A percentile compares a stretch with the other conserved stretches of the same genome.
Evolutionary conservation across 2,797 vertebrate species (phyloP).

Genomic region (Channallabes apus): DNA sequence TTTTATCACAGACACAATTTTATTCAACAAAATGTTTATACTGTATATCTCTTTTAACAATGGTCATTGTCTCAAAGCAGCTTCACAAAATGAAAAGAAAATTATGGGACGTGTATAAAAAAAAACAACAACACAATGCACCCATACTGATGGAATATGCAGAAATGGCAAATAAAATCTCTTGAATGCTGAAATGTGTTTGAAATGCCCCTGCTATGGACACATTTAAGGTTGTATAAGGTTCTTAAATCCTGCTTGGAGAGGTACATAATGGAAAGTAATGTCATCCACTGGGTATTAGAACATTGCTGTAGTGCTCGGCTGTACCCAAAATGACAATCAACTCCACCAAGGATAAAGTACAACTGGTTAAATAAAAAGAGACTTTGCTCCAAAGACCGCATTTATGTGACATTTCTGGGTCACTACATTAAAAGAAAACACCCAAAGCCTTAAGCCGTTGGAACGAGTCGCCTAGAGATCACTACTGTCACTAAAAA

Average conservation of each 20-base stretch:
- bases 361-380: conserved; percentile 4
- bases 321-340: conserved; percentile 20
- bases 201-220: no score
- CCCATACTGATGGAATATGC: no score
- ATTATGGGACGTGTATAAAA: no score
- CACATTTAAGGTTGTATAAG: neutral
- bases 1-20: no score
- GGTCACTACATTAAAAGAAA: conserved; percentile 15
- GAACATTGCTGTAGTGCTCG: neutral
- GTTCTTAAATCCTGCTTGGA: neutral
- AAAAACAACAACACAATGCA: no score
- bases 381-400: conserved; percentile 20
- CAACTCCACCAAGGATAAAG: neutral
- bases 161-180: no score
- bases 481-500: neutral
- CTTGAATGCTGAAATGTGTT: no score
- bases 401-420: conserved; percentile 39
- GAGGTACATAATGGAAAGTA: neutral
- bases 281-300: neutral
- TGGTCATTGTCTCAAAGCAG: no score
- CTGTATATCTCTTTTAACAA: no score
- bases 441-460: conserved; percentile 7
- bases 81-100: no score
- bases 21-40: no score
- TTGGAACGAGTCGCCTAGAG: neutral